These are phyloP conservation scores for Ascaphus truei DNA, from an alignment of 2,113 vertebrate species.

Conservation along the genomic window DNA sequence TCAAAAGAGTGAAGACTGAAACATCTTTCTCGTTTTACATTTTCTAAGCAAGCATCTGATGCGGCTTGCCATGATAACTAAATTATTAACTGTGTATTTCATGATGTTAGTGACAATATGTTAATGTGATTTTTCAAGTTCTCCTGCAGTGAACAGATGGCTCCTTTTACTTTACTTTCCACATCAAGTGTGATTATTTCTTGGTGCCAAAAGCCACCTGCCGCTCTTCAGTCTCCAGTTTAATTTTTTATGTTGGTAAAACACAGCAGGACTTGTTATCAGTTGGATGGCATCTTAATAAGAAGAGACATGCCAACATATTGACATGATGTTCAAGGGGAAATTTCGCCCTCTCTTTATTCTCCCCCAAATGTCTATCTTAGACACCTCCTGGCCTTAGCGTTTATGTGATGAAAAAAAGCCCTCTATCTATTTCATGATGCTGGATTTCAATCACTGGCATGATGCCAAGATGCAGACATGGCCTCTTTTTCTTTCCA, in stretches of 20 bases:
- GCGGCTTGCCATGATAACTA: conserved; percentile 84
- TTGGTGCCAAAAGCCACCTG: conserved; percentile 98
- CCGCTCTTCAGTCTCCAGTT: conserved; percentile 93
- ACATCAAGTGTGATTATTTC: conserved; percentile 99
- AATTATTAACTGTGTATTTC: conserved; percentile 99
- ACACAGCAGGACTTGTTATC: conserved; percentile 98
- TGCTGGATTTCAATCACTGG: conserved; percentile 61
- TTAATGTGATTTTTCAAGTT: conserved; percentile 91
- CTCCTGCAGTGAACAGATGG: conserved; percentile 98
- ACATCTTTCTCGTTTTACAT: conserved; percentile 58
- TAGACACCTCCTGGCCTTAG: not conserved
- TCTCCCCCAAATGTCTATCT: conserved; percentile 7
- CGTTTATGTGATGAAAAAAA: conserved; percentile 26
- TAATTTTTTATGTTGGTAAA: conserved; percentile 99
- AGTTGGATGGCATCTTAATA: conserved; percentile 98
- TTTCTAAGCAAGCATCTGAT: conserved; percentile 75
- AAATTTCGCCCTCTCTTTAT: conserved; percentile 50
- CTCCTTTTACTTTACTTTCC: conserved; percentile 99
- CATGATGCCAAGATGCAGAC: conserved; percentile 69
- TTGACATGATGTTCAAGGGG: conserved; percentile 98
- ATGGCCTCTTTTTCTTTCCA: conserved; percentile 83
- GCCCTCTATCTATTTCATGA: conserved; percentile 53
- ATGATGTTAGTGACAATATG: conserved; percentile 99
- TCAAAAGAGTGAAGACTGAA: conserved; percentile 33
- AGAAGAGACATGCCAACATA: conserved; percentile 97